Evolutionary conservation across 92 coral and sea anemone species (phyloP).

Genomic region (Virgularia gustaviana): DNA sequence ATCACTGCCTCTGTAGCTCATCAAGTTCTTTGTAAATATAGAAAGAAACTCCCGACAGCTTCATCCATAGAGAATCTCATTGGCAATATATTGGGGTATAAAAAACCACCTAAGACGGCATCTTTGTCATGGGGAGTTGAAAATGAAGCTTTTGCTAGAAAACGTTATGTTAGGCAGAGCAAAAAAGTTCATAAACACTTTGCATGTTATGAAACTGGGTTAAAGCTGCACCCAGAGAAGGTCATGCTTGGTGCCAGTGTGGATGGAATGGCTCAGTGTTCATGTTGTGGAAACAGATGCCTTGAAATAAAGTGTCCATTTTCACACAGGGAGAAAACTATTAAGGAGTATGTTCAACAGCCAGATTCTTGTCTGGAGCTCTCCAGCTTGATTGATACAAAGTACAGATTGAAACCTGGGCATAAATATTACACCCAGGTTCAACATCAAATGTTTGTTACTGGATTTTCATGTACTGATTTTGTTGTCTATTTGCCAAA

Average conservation of each 20-base stretch:
- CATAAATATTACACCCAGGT: conserved; percentile 39
- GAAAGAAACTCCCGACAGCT: conserved; percentile 20
- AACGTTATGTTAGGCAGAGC: conserved; percentile 7
- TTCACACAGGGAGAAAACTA: conserved; percentile 31
- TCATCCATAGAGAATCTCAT: conserved; percentile 15
- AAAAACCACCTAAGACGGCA: conserved; percentile 7
- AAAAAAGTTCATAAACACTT: conserved; percentile 33
- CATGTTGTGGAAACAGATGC: conserved; percentile 23
- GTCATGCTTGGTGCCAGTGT: conserved; percentile 32
- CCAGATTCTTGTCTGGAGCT: conserved; percentile 14
- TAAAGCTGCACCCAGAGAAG: conserved; percentile 9
- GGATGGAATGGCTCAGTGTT: conserved; percentile 23
- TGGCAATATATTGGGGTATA: conserved; percentile 23
- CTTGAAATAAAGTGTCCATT: conserved; percentile 25
- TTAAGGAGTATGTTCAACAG: conserved; percentile 31
- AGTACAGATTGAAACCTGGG: conserved; percentile 2
- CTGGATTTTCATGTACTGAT: conserved; percentile 5
- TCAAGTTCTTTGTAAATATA: conserved; percentile 34
- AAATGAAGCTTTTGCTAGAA: conserved; percentile 25
- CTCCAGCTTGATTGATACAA: conserved; percentile 11
- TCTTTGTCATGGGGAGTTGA: conserved; percentile 29
- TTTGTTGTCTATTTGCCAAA: conserved; percentile 33
- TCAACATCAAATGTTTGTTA: conserved; percentile 33
- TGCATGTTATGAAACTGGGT: conserved; percentile 31
- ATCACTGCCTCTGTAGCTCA: conserved; percentile 40